phyloP scores from a whole-genome alignment of 2,888 invertebrate genomes.

The Protodeltote pygarga region DNA sequence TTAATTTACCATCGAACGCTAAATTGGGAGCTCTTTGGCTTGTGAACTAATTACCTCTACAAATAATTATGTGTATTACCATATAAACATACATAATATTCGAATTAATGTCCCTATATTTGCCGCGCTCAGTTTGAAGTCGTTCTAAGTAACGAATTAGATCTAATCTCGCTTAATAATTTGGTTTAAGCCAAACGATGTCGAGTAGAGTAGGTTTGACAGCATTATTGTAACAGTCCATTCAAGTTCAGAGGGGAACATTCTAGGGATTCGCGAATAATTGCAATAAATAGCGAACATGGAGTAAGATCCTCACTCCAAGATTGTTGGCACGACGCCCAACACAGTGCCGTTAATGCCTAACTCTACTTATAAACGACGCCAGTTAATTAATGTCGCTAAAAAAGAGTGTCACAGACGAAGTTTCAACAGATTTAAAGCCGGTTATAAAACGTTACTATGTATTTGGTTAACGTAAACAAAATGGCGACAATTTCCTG shows the following conservation, averaged over 20 bases:
- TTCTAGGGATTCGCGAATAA: conserved; percentile 65
- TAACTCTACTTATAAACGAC: conserved; percentile 59
- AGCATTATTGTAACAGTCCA: conserved; percentile 50
- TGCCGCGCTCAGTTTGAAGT: conserved; percentile 29
- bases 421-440: conserved; percentile 42
- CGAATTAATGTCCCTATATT: conserved; percentile 32
- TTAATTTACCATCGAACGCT: conserved; percentile 25
- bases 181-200: conserved; percentile 28
- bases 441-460: conserved; percentile 18
- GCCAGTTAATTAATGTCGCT: conserved; percentile 55
- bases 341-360: conserved; percentile 59
- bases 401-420: conserved; percentile 44
- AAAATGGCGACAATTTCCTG: conserved; percentile 18
- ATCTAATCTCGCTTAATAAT: conserved; percentile 26
- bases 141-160: conserved; percentile 25
- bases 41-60: conserved; percentile 28
- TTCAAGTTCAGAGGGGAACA: conserved; percentile 51
- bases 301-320: conserved; percentile 54
- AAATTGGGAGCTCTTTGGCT: conserved; percentile 18
- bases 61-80: conserved; percentile 34
- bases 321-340: conserved; percentile 65
- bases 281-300: conserved; percentile 68
- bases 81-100: conserved; percentile 19
- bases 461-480: conserved; percentile 22
- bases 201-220: conserved; percentile 25